These are phyloP conservation scores for Cosmorhoe ocellata DNA, from an alignment of 2,888 invertebrate genomes.

Conservation along the genomic window DNA sequence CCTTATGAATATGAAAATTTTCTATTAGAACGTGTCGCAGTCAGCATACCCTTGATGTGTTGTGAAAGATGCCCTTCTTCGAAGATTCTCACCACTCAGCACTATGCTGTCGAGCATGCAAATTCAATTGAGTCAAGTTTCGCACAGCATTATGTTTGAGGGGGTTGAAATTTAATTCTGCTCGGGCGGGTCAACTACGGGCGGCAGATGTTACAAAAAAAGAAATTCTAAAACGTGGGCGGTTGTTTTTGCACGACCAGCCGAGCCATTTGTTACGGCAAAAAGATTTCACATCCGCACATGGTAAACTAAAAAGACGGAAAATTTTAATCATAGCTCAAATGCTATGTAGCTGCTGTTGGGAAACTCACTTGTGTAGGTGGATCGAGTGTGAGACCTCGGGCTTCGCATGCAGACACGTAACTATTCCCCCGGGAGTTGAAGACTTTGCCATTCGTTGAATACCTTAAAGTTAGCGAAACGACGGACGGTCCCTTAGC, in stretches of 20 bases:
- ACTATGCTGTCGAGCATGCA: conserved; percentile 49
- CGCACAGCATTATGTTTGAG: conserved; percentile 14
- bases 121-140: conserved; percentile 46
- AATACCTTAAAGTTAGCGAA: conserved; percentile 47
- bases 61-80: conserved; percentile 54
- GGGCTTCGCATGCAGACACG: conserved; percentile 55
- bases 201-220: conserved; percentile 18
- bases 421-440: conserved; percentile 56
- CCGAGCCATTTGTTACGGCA: conserved; percentile 26
- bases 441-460: conserved; percentile 50
- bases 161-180: conserved; percentile 15
- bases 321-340: conserved; percentile 32
- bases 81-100: conserved; percentile 60
- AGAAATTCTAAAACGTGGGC: conserved; percentile 17
- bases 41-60: conserved; percentile 74
- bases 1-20: conserved; percentile 83
- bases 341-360: conserved; percentile 18
- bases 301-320: conserved; percentile 28
- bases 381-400: conserved; percentile 36
- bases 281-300: conserved; percentile 23
- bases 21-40: conserved; percentile 81
- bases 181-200: conserved; percentile 9
- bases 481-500: conserved; percentile 27
- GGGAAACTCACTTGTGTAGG: conserved; percentile 35
- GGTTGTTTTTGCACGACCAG: conserved; percentile 25